These are phyloP conservation scores for Phaedon cochleariae DNA, from an alignment of 2,888 invertebrate genomes.

Conservation along the genomic window DNA sequence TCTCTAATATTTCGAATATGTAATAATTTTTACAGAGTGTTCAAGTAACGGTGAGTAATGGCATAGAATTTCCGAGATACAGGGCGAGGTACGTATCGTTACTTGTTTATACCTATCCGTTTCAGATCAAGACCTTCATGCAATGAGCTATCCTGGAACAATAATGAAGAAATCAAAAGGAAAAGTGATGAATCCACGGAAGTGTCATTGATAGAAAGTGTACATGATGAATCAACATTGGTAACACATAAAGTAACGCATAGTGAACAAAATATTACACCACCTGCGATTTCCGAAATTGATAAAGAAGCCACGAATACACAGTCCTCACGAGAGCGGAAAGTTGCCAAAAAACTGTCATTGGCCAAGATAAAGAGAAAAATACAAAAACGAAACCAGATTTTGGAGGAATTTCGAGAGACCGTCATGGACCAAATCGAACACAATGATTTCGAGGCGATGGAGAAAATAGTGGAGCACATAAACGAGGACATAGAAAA, in stretches of 20 bases:
- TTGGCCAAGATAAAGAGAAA: conserved; percentile 11
- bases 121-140: background rate
- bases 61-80: no score
- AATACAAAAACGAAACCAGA: conserved; percentile 2
- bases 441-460: conserved; percentile 22
- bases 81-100: no score
- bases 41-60: no score
- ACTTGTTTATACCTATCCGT: no score
- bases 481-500: conserved; percentile 39
- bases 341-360: conserved; percentile 5
- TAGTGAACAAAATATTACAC: background rate
- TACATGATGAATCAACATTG: background rate
- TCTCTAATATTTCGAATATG: no score
- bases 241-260: background rate
- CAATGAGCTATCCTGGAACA: background rate
- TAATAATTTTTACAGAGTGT: no score
- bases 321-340: conserved; percentile 10
- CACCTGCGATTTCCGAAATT: background rate
- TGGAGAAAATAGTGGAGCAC: conserved; percentile 39
- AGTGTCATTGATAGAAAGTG: conserved; percentile 9
- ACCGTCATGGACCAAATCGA: conserved; percentile 16
- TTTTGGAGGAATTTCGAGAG: conserved; percentile 20
- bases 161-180: background rate
- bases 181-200: background rate
- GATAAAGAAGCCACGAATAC: background rate